A percentile compares a stretch with the other conserved stretches of the same genome.
Evolutionary conservation across 1,140 invertebrate genomes (phyloP).

Genomic region (Metopolophium dirhodum): DNA sequence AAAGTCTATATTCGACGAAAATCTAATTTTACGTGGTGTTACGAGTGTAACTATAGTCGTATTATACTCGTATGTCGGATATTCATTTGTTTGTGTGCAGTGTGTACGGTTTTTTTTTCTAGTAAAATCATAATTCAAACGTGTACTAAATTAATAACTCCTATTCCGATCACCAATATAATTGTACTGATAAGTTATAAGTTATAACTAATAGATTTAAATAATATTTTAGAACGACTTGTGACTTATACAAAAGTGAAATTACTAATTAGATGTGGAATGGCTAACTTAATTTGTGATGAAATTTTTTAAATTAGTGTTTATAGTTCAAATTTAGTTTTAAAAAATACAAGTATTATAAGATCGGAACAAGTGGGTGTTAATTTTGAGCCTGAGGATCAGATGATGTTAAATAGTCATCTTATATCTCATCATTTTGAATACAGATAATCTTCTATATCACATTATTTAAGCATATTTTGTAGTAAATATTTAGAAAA

Average conservation of each 20-base stretch:
- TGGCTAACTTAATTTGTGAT: background rate
- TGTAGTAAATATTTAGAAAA: background rate
- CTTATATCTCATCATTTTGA: background rate
- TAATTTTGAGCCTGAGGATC: too few species aligned
- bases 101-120: too few species aligned
- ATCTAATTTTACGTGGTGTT: background rate
- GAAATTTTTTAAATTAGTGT: background rate
- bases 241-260: too few species aligned
- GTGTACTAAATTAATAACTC: background rate
- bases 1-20: background rate
- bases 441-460: background rate
- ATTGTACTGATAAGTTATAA: too few species aligned
- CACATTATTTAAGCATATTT: background rate
- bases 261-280: too few species aligned
- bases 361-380: background rate
- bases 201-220: background rate
- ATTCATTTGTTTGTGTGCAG: background rate
- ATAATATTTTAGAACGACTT: too few species aligned
- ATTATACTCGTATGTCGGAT: background rate
- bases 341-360: background rate
- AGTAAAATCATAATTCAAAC: background rate
- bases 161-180: too few species aligned
- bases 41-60: background rate
- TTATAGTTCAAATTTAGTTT: too few species aligned
- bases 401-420: background rate